Base-by-base conservation (phyloP, 2,113 vertebrate genomes). In the Dicrurus megarhynchus region DNA sequence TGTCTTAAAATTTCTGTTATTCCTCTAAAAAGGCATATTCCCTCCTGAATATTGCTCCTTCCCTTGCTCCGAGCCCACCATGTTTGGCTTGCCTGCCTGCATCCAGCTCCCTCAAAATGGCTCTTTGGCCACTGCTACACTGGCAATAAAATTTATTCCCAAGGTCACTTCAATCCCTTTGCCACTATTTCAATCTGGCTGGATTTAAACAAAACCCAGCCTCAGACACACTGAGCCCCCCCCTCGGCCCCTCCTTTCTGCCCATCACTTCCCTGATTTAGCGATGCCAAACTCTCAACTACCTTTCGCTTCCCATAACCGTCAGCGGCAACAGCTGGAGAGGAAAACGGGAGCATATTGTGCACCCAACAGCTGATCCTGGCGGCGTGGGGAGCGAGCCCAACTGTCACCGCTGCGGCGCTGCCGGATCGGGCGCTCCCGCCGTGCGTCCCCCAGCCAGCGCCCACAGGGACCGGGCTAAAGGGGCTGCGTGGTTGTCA, bases 51-150 rank as follows among this genome's bases (percentile, higher is more conserved):
- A 10, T 10, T 5, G 6, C 47, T 84, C 76, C 79, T 41, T 79
- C 61, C 44, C 55, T n/a, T 39, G 63, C 73, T 57, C 71, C 0
- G 0, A 95, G 57, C 84, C 91, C 94, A 91, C 87, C 91, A 89
- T 60, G 74, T 93, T 95, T 71, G 18, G 76, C 42, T 67, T 24
- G n/a, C 49, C 76, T 67, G 76, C 63, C 75, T 42, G 59, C 82
- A 70, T 83, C 84, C 94, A 65, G 35, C 71, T 91, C 87, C 78
- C 69, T 83, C 95, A 95, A 96, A 97, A 96, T 94, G 93, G 95
- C 87, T 95, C 94, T 96, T 89, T 77, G 91, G 89, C 78, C 95
- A 94, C 81, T 5, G 84, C 70, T 76, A 60, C 3, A 3, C 67
- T 1, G 0, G 82, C 87, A 69, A 69, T 80, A 79, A 89, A 87